Evolutionary conservation across 2,888 invertebrate genomes (phyloP).

Genomic region (Leptopterna dolabrata): DNA sequence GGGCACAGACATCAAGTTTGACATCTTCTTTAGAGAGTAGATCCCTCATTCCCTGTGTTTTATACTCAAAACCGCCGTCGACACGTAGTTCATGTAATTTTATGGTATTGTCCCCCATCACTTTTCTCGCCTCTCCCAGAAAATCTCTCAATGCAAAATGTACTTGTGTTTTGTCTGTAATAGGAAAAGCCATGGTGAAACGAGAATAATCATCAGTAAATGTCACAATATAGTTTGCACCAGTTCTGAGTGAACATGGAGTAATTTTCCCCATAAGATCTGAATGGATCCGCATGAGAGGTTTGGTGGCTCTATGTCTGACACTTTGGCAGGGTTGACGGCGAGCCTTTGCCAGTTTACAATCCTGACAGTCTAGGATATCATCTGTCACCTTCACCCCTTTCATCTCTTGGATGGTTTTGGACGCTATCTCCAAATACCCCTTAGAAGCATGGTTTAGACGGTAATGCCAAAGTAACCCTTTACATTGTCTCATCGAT

Average conservation of each 20-base stretch:
- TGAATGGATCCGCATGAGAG: background rate
- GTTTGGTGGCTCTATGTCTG: background rate
- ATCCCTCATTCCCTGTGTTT: background rate
- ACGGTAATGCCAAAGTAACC: background rate
- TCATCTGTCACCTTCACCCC: background rate
- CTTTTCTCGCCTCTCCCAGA: background rate
- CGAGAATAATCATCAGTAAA: background rate
- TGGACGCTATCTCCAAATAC: background rate
- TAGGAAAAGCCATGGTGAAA: slow-evolving; percentile 9
- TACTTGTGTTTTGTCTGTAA: no score
- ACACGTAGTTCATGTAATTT: no score
- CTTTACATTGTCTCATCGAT: background rate
- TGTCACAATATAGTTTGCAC: no score
- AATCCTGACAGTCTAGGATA: background rate
- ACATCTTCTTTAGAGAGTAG: background rate
- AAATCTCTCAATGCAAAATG: background rate
- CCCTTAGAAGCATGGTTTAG: background rate
- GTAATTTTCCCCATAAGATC: background rate
- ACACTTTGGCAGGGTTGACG: background rate
- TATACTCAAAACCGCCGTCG: slow-evolving; percentile 2
- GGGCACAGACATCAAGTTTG: no score
- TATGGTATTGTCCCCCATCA: background rate
- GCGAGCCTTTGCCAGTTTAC: background rate
- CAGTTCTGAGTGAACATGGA: background rate
- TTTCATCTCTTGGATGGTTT: background rate